Conservation (phyloP, 2,888 invertebrate genomes). For the Oligia fasciuncula region DNA sequence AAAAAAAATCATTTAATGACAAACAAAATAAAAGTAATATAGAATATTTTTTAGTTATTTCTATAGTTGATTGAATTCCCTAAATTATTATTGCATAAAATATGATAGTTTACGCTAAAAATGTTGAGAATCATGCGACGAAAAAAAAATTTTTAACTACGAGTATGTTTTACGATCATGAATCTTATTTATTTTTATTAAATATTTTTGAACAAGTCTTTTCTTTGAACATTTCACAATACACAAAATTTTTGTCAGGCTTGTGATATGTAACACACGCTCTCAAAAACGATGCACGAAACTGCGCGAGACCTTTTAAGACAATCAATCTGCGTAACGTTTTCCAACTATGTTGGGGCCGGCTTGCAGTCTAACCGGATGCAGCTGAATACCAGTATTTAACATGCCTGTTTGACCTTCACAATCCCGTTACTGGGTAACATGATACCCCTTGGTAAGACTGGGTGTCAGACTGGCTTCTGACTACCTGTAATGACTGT, state of each 20-base stretch:
- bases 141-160: neutral
- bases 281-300: neutral
- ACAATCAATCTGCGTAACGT: neutral
- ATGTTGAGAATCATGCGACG: neutral
- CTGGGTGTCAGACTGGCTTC: too few relatives aligned
- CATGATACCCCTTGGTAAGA: neutral
- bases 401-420: neutral
- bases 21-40: neutral
- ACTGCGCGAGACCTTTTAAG: neutral
- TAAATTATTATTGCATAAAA: neutral
- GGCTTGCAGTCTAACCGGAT: neutral
- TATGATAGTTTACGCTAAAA: neutral
- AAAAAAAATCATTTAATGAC: too few relatives aligned
- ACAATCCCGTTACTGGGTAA: neutral
- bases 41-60: neutral
- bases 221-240: neutral
- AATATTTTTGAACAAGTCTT: neutral
- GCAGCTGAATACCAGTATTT: too few relatives aligned
- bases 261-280: neutral
- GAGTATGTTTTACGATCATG: neutral
- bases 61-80: neutral
- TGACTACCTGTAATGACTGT: neutral
- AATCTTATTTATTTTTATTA: neutral
- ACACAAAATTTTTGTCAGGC: too few relatives aligned
- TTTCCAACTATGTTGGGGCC: neutral